Evolutionary conservation across 30 jellyfish, hydroid and myxozoan genomes (phyloP).

Genomic region (Chrysaora quinquecirrha): DNA sequence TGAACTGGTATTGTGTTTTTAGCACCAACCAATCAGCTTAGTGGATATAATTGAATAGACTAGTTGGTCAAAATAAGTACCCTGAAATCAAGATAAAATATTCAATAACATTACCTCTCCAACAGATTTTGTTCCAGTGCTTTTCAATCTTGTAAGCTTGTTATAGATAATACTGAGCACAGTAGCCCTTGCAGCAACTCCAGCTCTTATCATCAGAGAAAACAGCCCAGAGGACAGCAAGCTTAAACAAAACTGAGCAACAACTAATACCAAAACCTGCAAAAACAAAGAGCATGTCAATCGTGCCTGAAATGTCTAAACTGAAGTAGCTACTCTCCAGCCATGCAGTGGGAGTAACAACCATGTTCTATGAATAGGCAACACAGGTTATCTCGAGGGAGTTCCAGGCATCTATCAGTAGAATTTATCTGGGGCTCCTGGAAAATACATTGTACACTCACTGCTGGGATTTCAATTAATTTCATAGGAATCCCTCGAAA

Average conservation of each 20-base stretch:
- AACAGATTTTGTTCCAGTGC: constrained; percentile 76
- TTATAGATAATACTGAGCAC: constrained; percentile 61
- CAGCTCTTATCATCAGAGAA: constrained; percentile 36
- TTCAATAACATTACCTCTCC: constrained; percentile 96
- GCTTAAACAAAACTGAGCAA: constrained; percentile 5
- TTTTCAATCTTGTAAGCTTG: constrained; percentile 53
- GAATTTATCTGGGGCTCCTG: background rate
- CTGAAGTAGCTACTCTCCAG: too few species aligned
- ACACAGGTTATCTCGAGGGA: too few species aligned
- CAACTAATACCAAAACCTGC: constrained; percentile 32
- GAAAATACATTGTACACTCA: background rate
- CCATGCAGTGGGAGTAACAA: too few species aligned
- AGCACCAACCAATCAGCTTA: too few species aligned
- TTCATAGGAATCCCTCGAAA: too few species aligned
- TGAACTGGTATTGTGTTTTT: too few species aligned
- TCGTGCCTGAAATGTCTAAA: background rate
- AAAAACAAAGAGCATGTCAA: background rate
- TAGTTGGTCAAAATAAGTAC: too few species aligned
- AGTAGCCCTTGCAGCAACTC: constrained; percentile 67
- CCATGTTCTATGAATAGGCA: too few species aligned
- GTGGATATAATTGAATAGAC: too few species aligned
- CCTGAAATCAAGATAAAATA: too few species aligned
- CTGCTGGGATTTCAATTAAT: too few species aligned
- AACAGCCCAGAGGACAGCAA: constrained; percentile 23
- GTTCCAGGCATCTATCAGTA: background rate